Conservation (phyloP, 2,113 vertebrate genomes). For the Leptocoma aspasia region DNA sequence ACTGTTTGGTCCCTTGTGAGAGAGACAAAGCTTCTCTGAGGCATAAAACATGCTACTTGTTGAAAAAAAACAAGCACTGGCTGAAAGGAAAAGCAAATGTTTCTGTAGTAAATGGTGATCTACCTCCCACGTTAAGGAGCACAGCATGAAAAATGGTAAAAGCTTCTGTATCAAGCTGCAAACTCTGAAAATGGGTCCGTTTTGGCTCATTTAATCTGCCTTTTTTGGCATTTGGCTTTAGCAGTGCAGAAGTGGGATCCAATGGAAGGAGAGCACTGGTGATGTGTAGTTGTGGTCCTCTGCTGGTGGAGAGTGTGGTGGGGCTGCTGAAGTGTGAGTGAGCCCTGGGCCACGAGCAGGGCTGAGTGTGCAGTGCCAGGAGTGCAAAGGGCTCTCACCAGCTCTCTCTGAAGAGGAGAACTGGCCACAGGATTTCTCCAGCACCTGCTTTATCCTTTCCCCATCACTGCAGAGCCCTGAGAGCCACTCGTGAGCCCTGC, state of each 20-base stretch:
- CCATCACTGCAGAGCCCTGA: background rate
- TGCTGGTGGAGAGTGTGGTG: rapidly evolving
- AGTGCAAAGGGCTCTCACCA: background rate
- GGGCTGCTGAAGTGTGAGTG: rapidly evolving
- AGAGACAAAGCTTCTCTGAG: background rate
- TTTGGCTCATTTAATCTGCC: background rate
- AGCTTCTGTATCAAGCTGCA: background rate
- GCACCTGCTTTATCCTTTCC: background rate
- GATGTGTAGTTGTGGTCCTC: rapidly evolving
- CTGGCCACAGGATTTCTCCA: background rate
- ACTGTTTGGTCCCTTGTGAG: background rate
- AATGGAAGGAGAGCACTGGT: background rate
- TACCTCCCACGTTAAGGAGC: background rate
- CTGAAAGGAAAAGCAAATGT: background rate
- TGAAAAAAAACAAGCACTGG: background rate
- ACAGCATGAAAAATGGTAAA: background rate
- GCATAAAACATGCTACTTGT: background rate
- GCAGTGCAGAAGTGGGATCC: background rate
- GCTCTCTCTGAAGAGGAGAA: background rate
- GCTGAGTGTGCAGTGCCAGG: background rate
- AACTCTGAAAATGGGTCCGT: background rate
- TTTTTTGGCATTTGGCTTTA: background rate
- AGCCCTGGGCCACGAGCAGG: background rate
- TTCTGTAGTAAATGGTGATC: background rate
- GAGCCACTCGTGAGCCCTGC: background rate